Conservation (phyloP, 2,113 vertebrate genomes). For the Rhizomys pruinosus region DNA sequence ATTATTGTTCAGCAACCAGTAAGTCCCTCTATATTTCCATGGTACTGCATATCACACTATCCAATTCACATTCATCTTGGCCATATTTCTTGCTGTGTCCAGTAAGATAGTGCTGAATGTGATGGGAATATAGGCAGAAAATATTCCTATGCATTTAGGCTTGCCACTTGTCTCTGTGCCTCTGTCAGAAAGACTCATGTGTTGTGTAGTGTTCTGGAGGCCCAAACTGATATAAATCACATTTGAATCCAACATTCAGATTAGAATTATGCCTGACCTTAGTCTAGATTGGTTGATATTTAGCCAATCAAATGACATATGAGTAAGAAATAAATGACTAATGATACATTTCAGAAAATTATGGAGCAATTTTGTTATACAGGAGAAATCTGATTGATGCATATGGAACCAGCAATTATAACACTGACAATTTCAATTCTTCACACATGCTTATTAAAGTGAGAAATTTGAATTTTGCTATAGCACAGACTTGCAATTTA, state of each 20-base stretch:
- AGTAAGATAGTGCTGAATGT: neutral
- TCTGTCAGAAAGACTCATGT: neutral
- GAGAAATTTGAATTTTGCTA: conserved; percentile 60
- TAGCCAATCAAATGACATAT: neutral
- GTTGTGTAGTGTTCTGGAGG: neutral
- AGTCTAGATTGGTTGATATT: conserved; percentile 5
- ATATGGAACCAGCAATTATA: conserved; percentile 9
- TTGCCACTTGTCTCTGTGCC: neutral
- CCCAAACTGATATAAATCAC: neutral
- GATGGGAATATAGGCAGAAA: neutral
- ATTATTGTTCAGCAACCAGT: conserved; percentile 38
- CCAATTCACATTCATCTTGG: neutral
- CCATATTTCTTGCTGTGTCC: neutral
- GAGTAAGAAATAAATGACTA: conserved; percentile 4
- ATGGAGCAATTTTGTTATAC: neutral
- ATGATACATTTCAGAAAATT: conserved; percentile 1
- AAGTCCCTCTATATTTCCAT: neutral
- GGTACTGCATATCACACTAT: neutral
- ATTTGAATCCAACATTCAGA: conserved; percentile 2
- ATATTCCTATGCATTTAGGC: neutral
- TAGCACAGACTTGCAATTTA: conserved; percentile 60
- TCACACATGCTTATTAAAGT: conserved; percentile 26
- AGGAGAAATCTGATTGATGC: conserved; percentile 17
- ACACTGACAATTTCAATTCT: conserved; percentile 34
- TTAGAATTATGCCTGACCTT: conserved; percentile 43